A percentile compares a stretch with the other conserved stretches of the same genome.
Conservation (phyloP, 2,113 vertebrate genomes). For the Callithrix jacchus region DNA sequence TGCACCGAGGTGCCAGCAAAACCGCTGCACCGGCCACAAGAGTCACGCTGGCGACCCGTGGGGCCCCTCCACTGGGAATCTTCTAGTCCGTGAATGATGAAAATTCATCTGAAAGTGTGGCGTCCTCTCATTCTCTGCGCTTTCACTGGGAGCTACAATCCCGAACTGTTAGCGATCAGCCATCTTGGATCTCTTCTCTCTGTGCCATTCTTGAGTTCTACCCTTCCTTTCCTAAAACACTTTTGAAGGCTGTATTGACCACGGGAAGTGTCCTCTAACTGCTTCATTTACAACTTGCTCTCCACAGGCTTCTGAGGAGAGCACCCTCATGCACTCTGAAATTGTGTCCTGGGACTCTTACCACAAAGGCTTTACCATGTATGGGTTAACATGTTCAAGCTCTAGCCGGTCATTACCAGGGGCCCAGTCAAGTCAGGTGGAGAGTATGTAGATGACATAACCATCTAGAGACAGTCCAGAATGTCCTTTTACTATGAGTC, state of each 20-base stretch:
- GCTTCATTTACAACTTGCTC: neutral
- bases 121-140: too few relatives aligned
- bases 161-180: too few relatives aligned
- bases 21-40: too few relatives aligned
- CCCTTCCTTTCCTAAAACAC: constrained; percentile 74
- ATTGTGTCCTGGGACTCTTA: neutral
- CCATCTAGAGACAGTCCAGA: neutral
- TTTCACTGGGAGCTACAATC: too few relatives aligned
- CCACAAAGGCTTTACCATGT: neutral
- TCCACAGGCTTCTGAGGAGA: neutral
- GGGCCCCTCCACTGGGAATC: too few relatives aligned
- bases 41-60: too few relatives aligned
- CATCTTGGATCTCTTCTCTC: too few relatives aligned
- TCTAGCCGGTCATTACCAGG: neutral
- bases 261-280: constrained; percentile 22
- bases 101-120: too few relatives aligned
- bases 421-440: neutral
- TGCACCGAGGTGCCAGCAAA: too few relatives aligned
- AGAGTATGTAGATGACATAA: neutral
- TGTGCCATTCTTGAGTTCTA: too few relatives aligned
- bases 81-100: too few relatives aligned
- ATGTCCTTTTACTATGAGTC: neutral
- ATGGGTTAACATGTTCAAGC: neutral
- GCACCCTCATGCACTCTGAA: neutral
- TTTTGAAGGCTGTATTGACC: constrained; percentile 54